Percentiles rank a stretch among this genome's conserved stretches.
These are phyloP conservation scores for Drosophila repletoides DNA, from an alignment of 1,140 invertebrate genomes.

Conservation along the genomic window DNA sequence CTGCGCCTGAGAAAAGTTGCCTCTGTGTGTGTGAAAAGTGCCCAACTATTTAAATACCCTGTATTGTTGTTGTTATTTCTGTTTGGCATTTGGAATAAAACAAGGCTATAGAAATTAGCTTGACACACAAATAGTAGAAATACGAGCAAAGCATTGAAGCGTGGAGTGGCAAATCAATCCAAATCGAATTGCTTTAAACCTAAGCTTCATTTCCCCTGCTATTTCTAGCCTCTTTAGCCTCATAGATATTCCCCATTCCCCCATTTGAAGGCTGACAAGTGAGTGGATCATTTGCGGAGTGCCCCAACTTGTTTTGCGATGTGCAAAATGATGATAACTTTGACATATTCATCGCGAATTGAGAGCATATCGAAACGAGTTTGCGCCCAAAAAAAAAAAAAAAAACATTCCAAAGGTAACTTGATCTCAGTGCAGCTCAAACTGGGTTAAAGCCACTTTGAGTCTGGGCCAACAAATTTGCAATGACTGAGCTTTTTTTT, in stretches of 20 bases:
- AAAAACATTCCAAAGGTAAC: constrained; percentile 14
- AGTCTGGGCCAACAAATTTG: no score
- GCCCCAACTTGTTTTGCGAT: constrained; percentile 33
- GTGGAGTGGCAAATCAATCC: constrained; percentile 38
- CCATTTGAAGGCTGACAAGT: constrained; percentile 33
- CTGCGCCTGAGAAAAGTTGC: constrained; percentile 51
- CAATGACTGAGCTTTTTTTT: no score
- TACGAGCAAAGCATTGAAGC: constrained; percentile 21
- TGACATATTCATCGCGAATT: constrained; percentile 40
- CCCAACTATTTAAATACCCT: constrained; percentile 34
- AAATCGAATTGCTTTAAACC: constrained; percentile 22
- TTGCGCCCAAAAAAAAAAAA: constrained; percentile 26
- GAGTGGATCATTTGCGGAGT: constrained; percentile 26
- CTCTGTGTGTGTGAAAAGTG: constrained; percentile 45
- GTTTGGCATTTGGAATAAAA: constrained; percentile 41
- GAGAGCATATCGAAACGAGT: constrained; percentile 29
- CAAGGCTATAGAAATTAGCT: constrained; percentile 52
- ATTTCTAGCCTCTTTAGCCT: not conserved
- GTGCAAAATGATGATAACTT: constrained; percentile 45
- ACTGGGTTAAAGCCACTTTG: constrained; percentile 25
- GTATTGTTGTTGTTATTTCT: not conserved
- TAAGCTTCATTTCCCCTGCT: not conserved
- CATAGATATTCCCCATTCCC: not conserved
- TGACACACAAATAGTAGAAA: constrained; percentile 27
- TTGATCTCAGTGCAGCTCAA: constrained; percentile 18